Conservation (phyloP, 1,140 invertebrate genomes). For the Proctacanthus coquilletti region DNA sequence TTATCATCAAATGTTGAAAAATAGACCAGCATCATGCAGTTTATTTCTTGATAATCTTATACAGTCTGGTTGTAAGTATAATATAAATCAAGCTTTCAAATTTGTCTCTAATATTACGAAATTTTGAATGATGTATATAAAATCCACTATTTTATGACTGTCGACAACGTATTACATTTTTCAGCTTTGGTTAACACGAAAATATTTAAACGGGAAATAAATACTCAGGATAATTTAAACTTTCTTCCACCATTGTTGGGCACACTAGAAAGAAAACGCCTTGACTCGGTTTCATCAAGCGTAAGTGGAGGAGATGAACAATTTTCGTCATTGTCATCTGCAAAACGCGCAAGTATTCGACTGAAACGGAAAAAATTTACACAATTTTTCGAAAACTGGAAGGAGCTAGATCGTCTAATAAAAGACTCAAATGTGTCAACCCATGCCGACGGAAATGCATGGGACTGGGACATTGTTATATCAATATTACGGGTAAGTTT, state of each 20-base stretch:
- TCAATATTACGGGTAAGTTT: conserved; percentile 55
- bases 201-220: conserved; percentile 25
- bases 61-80: conserved; percentile 25
- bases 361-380: conserved; percentile 19
- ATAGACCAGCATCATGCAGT: conserved; percentile 59
- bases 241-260: conserved; percentile 4
- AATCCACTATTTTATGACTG: neutral
- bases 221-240: conserved; percentile 15
- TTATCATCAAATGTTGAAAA: conserved; percentile 63
- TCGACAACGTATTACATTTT: neutral
- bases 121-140: too few relatives aligned
- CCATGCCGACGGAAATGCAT: conserved; percentile 51
- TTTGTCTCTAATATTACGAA: too few relatives aligned
- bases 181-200: conserved; percentile 22
- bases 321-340: conserved; percentile 14
- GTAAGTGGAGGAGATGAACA: conserved; percentile 15
- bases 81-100: neutral
- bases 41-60: conserved; percentile 71
- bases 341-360: conserved; percentile 20
- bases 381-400: conserved; percentile 30
- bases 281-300: conserved; percentile 25
- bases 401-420: conserved; percentile 46
- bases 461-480: conserved; percentile 74
- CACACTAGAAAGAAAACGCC: conserved; percentile 15
- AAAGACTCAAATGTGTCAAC: conserved; percentile 58